phyloP scores from a whole-genome alignment of 2,113 vertebrate genomes.

The Pituophis catenifer region DNA sequence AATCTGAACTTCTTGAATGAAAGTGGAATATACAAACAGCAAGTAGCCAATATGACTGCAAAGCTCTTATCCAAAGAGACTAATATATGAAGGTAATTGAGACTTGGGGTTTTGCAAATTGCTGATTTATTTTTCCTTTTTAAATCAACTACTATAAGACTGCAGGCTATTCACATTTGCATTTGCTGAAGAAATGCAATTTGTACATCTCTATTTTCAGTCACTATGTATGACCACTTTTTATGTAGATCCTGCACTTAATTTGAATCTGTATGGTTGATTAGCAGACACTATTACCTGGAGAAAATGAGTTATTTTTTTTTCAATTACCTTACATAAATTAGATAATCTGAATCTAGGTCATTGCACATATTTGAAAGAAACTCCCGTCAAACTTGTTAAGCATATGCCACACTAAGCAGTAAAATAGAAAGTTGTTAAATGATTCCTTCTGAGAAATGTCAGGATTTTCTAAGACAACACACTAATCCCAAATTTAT shows the following conservation, averaged over 20 bases:
- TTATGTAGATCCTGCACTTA: constrained; percentile 43
- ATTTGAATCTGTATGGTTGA: constrained; percentile 53
- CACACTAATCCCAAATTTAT: constrained; percentile 8
- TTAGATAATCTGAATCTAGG: constrained; percentile 25
- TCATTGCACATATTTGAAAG: constrained; percentile 26
- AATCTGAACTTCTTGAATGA: not conserved
- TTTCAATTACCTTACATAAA: constrained; percentile 38
- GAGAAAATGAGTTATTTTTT: constrained; percentile 50
- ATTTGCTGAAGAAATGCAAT: constrained; percentile 13
- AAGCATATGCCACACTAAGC: not conserved
- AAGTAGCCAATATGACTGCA: not conserved
- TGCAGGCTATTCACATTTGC: not conserved
- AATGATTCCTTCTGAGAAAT: not conserved
- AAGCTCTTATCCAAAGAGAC: not conserved
- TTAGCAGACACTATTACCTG: constrained; percentile 52
- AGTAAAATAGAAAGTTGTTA: not conserved
- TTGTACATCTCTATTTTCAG: constrained; percentile 17
- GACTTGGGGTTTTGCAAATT: not conserved
- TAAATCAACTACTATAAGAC: not conserved
- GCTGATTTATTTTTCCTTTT: not conserved
- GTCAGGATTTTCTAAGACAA: constrained; percentile 18
- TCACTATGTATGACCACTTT: constrained; percentile 43
- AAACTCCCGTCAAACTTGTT: constrained; percentile 12
- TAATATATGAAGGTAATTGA: not conserved
- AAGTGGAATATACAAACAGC: not conserved